phyloP scores from a whole-genome alignment of 2,888 invertebrate species.

The Rhamnusium bicolor region DNA sequence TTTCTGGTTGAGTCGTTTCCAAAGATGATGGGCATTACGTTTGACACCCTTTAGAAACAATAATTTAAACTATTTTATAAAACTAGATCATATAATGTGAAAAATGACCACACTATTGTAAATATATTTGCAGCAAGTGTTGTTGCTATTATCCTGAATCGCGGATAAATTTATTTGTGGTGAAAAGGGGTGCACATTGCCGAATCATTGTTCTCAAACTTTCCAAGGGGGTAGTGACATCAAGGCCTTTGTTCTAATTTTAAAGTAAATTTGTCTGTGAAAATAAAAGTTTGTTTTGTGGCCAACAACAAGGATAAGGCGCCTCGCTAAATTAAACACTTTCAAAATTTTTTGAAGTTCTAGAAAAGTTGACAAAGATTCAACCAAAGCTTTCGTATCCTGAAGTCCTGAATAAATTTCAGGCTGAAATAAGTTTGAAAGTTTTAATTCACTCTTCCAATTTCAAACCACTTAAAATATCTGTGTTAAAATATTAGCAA shows the following conservation, averaged over 20 bases:
- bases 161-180: too few species aligned
- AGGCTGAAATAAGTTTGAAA: neutral
- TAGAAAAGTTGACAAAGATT: slow-evolving; percentile 6
- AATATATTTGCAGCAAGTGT: too few species aligned
- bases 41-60: too few species aligned
- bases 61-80: too few species aligned
- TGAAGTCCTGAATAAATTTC: neutral
- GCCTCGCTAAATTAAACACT: neutral
- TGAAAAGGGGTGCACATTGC: too few species aligned
- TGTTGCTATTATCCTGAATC: too few species aligned
- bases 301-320: neutral
- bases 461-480: neutral
- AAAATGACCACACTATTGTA: too few species aligned
- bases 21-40: too few species aligned
- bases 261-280: neutral
- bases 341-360: slow-evolving; percentile 2
- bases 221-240: too few species aligned
- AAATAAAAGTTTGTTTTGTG: neutral
- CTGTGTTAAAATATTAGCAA: neutral
- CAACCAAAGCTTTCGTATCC: neutral
- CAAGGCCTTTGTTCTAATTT: neutral
- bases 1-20: too few species aligned
- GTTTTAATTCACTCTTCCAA: slow-evolving; percentile 1
- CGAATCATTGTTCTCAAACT: too few species aligned
- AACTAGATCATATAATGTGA: too few species aligned